Base-by-base conservation (phyloP, 2,888 invertebrate species). In the Caenorhabditis becei region DNA sequence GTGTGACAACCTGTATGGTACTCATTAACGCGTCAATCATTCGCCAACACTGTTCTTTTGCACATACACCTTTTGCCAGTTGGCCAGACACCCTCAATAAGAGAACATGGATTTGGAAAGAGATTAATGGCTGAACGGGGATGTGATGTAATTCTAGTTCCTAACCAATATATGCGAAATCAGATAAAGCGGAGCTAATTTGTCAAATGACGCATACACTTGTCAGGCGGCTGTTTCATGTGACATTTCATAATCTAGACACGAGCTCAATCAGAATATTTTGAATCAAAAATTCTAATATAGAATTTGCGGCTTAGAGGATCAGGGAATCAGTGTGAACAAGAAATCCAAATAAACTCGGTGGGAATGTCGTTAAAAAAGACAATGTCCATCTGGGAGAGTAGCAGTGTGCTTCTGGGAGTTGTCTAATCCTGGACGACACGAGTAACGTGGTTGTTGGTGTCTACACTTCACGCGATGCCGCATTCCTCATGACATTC, bases 361-460 rank as follows among this genome's bases (percentile, higher is more conserved):
- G n/a, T n/a, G n/a, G n/a, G n/a, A n/a, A n/a, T n/a, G n/a, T n/a
- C n/a, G n/a, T n/a, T n/a, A n/a, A n/a, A n/a, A n/a, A n/a, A n/a
- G n/a, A n/a, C 8, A 24, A 24, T 24, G 24, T 11, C 23, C 24
- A 7, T 24, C 14, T 51, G 24, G 23, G 24, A 24, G 2, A 24
- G 51, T 14, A 24, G 24, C 23, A 28, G 28, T 37, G 35, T 26
- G 56, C 59, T 66, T 66, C 32, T 59, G 66, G 54, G 61, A 66
- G 66, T 75, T 67, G 61, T 32, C 61, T 75, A 66, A 66, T 66
- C 66, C 66, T 66, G 44, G 23, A 8, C n/a, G 11, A 37, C 16
- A 41, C 47, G 24, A 74, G 59, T 65, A 74, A 74, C 37, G 58
- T 65, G 74, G 74, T 74, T 66, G 41, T 66, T 75, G 75, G 59